Base-by-base conservation (phyloP, 2,113 vertebrate genomes). In the Clupea harengus region DNA sequence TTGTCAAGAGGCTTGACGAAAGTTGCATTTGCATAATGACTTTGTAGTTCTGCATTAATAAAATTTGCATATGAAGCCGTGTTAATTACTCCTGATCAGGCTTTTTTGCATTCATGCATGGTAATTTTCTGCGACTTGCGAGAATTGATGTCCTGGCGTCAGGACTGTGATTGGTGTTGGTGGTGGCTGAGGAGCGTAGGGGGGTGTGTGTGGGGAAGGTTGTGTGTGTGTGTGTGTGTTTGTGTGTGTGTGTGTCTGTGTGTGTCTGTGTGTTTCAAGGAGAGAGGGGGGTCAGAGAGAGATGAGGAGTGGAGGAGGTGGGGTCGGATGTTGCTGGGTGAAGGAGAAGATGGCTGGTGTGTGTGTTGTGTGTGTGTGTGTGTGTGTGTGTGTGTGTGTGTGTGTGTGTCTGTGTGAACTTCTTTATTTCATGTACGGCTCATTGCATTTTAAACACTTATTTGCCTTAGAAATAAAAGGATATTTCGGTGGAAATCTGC, bases 41-140 rank as follows among this genome's bases (percentile, higher is more conserved):
- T 99, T 98, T 99, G 98, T 99, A 99, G 97, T 99, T 98, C 97
- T 98, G 97, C 97, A 98, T 99, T 99, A 99, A 98, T 99, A 99
- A 97, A 97, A 99, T 99, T 99, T 98, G 97, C 98, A 99, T 99
- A 99, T 98, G 97, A 99, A 99, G 97, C 97, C 96, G 96, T 97
- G 98, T 99, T 99, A 99, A 99, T 99, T 98, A 99, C 97, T 99
- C 96, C 97, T 99, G 98, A 99, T 99, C 98, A 99, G 98, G 96
- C 97, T 97, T 97, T 94, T 98, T 98, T 99, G 98, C 97, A 99
- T 99, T 98, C 97, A 98, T 98, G 97, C 97, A 99, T 99, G 97
- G 97, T 98, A 98, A 99, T 99, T 98, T 98, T 97, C 95, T 94
- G 96, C 96, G 96, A 99, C 97, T 98, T 98, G 97, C 96, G 96